Conservation (phyloP, 1,140 invertebrate genomes). For the Nasonia giraulti region DNA sequence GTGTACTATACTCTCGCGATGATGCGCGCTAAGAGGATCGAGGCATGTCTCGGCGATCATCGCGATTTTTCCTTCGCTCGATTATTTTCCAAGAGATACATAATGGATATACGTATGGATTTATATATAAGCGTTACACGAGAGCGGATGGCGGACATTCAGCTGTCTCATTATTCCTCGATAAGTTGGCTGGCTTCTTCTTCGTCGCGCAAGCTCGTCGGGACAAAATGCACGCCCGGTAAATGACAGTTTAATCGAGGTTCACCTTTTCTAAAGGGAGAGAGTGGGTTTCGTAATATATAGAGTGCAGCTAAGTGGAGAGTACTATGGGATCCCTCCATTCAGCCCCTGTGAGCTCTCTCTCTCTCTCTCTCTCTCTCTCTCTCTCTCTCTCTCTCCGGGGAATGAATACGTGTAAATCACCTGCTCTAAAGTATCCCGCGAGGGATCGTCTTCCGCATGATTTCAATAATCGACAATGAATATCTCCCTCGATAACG, state of each 20-base stretch:
- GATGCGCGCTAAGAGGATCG: background rate
- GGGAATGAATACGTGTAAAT: slow-evolving; percentile 12
- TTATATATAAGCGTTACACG: background rate
- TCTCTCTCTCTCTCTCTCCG: background rate
- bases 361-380: too few species aligned
- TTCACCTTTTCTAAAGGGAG: background rate
- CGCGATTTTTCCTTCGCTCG: too few species aligned
- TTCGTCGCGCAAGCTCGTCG: background rate
- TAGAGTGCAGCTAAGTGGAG: background rate
- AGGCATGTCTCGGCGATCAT: background rate
- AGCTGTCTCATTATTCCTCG: slow-evolving; percentile 10
- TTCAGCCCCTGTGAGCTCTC: background rate
- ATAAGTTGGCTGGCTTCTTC: slow-evolving; percentile 1
- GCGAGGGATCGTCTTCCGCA: slow-evolving; percentile 11
- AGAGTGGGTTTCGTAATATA: background rate
- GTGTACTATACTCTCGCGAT: background rate
- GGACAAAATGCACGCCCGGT: slow-evolving; percentile 16
- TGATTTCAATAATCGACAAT: slow-evolving; percentile 20
- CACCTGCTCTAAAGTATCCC: slow-evolving; percentile 4
- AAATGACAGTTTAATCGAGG: slow-evolving; percentile 15
- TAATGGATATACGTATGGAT: background rate
- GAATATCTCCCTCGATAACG: background rate
- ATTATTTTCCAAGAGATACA: background rate
- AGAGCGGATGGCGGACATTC: background rate
- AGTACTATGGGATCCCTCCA: background rate